These are phyloP conservation scores for Pseudomyrmex dendroicus DNA, from an alignment of 1,140 invertebrate genomes.

Conservation along the genomic window DNA sequence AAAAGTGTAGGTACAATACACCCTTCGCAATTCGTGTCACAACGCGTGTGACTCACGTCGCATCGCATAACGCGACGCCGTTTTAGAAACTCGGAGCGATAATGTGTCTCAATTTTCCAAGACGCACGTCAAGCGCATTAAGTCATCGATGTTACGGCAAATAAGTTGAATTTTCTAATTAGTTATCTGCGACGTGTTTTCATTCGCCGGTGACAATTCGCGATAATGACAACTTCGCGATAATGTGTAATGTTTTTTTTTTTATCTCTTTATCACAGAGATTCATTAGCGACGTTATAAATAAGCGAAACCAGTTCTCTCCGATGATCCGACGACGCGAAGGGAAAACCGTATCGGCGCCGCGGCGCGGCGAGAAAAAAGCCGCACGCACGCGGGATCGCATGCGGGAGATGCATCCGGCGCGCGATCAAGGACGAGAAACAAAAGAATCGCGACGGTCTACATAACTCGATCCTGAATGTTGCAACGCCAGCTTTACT, in stretches of 20 bases:
- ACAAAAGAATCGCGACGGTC: slow-evolving; percentile 47
- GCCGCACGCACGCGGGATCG: background rate
- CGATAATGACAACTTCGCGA: background rate
- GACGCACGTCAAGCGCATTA: too few relatives aligned
- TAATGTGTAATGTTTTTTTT: slow-evolving; percentile 7
- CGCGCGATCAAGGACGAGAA: slow-evolving; percentile 37
- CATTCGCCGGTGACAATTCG: background rate
- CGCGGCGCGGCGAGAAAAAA: slow-evolving; percentile 32
- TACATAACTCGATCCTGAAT: slow-evolving; percentile 49
- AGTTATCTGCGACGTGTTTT: background rate
- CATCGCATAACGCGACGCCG: too few relatives aligned
- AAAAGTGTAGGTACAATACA: too few relatives aligned
- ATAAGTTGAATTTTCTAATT: too few relatives aligned
- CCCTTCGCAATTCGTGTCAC: too few relatives aligned
- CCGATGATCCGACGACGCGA: background rate
- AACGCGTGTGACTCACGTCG: too few relatives aligned
- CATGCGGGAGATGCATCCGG: slow-evolving; percentile 5
- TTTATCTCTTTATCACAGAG: slow-evolving; percentile 8
- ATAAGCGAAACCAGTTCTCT: slow-evolving; percentile 48
- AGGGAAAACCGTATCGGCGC: slow-evolving; percentile 41
- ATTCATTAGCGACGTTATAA: slow-evolving; percentile 42
- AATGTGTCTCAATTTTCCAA: too few relatives aligned
- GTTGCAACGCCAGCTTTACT: slow-evolving; percentile 37
- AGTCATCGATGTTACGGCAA: too few relatives aligned
- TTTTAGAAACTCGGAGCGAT: too few relatives aligned